These are phyloP conservation scores for Vulpes ferrilata DNA, from an alignment of 2,113 vertebrate genomes.

Conservation along the genomic window DNA sequence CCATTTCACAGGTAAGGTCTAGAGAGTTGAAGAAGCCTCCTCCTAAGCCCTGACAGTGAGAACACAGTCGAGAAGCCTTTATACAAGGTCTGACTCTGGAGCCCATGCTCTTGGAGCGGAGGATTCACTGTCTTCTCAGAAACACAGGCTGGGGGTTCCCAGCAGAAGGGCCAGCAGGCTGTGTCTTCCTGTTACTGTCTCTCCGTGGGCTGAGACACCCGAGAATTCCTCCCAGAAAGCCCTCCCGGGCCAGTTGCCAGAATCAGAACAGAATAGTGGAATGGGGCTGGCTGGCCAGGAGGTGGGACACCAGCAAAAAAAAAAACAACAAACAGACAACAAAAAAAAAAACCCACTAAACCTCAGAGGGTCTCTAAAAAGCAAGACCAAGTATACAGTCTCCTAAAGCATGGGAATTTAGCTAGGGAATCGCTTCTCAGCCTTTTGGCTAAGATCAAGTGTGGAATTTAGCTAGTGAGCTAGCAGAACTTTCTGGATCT, in stretches of 20 bases:
- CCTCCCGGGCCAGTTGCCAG: neutral
- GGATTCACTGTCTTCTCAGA: neutral
- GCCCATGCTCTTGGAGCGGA: neutral
- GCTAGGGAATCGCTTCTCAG: neutral
- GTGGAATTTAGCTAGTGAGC: neutral
- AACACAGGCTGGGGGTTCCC: neutral
- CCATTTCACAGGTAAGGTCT: neutral
- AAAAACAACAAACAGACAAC: neutral
- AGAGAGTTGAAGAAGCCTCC: neutral
- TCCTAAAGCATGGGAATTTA: neutral
- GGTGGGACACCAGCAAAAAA: neutral
- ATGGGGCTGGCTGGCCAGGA: neutral
- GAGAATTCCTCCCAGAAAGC: neutral
- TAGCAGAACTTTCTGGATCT: neutral
- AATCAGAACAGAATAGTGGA: neutral
- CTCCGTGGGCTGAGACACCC: neutral
- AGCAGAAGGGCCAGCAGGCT: neutral
- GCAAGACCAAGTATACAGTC: neutral
- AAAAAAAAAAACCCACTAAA: neutral
- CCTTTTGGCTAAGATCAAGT: no score
- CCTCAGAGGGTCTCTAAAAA: neutral
- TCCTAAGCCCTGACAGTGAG: neutral
- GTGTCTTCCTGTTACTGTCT: neutral
- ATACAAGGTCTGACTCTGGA: fast-evolving
- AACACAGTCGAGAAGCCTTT: neutral